A percentile compares a stretch with the other conserved stretches of the same genome.
phyloP scores from a whole-genome alignment of 1,140 invertebrate species.

The Sarcophaga peregrina region DNA sequence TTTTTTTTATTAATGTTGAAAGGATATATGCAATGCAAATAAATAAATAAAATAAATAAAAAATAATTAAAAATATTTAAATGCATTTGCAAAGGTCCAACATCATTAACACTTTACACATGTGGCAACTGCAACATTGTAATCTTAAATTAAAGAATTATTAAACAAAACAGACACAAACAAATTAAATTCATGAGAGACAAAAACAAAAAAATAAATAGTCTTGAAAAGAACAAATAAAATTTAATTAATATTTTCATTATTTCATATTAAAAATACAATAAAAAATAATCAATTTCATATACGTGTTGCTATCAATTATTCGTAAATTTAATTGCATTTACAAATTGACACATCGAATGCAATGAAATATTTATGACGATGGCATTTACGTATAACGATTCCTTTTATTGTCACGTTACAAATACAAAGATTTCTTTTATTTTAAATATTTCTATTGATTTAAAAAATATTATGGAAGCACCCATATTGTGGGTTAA shows the following conservation, averaged over 20 bases:
- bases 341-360: no score
- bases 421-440: not conserved
- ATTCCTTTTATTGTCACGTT: not conserved
- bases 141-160: not conserved
- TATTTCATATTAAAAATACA: no score
- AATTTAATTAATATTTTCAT: slow-evolving; percentile 11
- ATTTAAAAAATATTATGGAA: not conserved
- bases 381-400: not conserved
- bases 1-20: no score
- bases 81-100: no score
- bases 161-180: not conserved
- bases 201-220: not conserved
- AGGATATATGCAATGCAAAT: no score
- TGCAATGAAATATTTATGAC: not conserved
- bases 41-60: no score
- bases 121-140: not conserved
- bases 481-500: not conserved
- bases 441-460: not conserved
- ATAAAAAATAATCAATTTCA: no score
- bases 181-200: not conserved
- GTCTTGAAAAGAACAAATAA: not conserved
- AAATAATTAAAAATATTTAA: no score
- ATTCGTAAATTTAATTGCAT: no score
- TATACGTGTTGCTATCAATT: no score
- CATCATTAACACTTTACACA: no score